A percentile compares a stretch with the other conserved stretches of the same genome.
phyloP scores from a whole-genome alignment of 2,113 vertebrate genomes.

The Neofelis nebulosa region DNA sequence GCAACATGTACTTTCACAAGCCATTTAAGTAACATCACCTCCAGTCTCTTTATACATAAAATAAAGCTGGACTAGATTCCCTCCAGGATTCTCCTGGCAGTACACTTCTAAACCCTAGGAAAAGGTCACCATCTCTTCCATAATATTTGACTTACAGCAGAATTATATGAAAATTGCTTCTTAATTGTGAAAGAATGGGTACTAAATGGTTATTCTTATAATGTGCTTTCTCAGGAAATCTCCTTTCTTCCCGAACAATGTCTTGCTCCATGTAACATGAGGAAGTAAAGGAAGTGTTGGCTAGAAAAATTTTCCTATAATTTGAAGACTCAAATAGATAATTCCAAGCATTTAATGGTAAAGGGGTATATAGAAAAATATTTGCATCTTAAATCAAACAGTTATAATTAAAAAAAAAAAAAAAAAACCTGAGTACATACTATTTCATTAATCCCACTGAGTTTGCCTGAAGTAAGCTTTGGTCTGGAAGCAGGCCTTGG shows the following conservation, averaged over 20 bases:
- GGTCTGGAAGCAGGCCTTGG: slow-evolving; percentile 96
- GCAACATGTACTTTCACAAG: neutral
- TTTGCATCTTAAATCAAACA: slow-evolving; percentile 54
- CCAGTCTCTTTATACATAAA: neutral
- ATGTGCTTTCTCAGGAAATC: neutral
- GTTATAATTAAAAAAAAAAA: slow-evolving; percentile 17
- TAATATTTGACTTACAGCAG: slow-evolving; percentile 15
- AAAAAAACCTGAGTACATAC: slow-evolving; percentile 85
- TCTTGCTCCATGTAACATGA: neutral
- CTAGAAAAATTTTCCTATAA: neutral
- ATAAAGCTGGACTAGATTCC: neutral
- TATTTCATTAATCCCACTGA: slow-evolving; percentile 97
- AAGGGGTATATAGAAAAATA: slow-evolving; percentile 39
- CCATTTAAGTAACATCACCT: neutral
- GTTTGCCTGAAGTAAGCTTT: slow-evolving; percentile 93
- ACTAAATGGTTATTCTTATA: neutral
- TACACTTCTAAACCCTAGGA: neutral
- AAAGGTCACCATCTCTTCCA: neutral
- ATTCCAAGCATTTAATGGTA: slow-evolving; percentile 28
- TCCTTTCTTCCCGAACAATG: neutral
- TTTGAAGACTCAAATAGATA: slow-evolving; percentile 5
- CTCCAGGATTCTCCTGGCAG: neutral
- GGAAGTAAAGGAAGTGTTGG: neutral
- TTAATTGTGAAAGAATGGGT: neutral
- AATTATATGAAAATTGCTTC: slow-evolving; percentile 32